Evolutionary conservation across 2,888 invertebrate genomes (phyloP).

Genomic region (Mechanitis messenoides): DNA sequence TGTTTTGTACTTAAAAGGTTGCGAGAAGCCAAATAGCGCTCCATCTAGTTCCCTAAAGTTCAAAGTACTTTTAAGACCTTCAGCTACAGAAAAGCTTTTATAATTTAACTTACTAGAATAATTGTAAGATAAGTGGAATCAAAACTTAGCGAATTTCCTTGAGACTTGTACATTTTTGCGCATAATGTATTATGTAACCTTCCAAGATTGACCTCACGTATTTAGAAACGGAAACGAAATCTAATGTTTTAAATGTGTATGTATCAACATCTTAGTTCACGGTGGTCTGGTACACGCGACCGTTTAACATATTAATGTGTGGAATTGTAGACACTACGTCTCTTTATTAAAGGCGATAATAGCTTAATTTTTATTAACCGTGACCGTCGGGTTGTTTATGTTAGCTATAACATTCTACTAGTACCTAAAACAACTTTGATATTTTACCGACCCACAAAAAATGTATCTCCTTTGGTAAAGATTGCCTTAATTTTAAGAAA

Average conservation of each 20-base stretch:
- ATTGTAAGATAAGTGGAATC: slow-evolving; percentile 12
- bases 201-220: slow-evolving; percentile 39
- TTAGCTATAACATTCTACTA: slow-evolving; percentile 30
- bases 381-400: slow-evolving; percentile 22
- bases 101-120: slow-evolving; percentile 11
- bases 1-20: slow-evolving; percentile 26
- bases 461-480: slow-evolving; percentile 29
- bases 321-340: slow-evolving; percentile 24
- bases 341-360: slow-evolving; percentile 23
- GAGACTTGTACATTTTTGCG: slow-evolving; percentile 30
- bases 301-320: slow-evolving; percentile 19
- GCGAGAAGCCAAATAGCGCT: slow-evolving; percentile 16
- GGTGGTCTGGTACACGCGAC: slow-evolving; percentile 49
- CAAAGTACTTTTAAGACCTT: slow-evolving; percentile 24
- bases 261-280: slow-evolving; percentile 62
- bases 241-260: slow-evolving; percentile 53
- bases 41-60: slow-evolving; percentile 20
- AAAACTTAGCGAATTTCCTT: slow-evolving; percentile 29
- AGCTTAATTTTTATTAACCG: slow-evolving; percentile 19
- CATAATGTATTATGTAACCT: slow-evolving; percentile 30
- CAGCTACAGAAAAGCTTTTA: slow-evolving; percentile 15
- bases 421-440: slow-evolving; percentile 57
- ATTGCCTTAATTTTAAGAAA: neutral
- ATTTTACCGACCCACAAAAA: slow-evolving; percentile 57
- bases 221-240: slow-evolving; percentile 54